Conservation (phyloP, 2,888 invertebrate genomes). For the Agonum fuliginosum region DNA sequence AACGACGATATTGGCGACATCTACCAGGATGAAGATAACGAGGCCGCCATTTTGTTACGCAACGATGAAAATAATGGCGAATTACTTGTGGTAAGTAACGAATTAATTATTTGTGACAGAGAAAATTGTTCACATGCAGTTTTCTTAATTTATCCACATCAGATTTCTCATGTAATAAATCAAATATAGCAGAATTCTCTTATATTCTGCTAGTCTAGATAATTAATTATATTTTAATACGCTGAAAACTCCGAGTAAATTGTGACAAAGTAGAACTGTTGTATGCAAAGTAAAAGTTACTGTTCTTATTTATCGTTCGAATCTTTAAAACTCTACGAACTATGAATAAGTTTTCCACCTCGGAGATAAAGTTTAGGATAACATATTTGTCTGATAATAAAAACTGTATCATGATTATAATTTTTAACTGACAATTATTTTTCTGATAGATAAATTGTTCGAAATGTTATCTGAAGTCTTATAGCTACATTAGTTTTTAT, state of each 20-base stretch:
- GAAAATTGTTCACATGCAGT: no score
- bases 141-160: not conserved
- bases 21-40: conserved; percentile 90
- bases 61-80: conserved; percentile 86
- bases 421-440: no score
- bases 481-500: no score
- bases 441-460: no score
- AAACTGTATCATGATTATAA: no score
- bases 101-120: no score
- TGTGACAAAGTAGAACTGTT: conserved; percentile 2
- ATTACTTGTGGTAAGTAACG: conserved; percentile 86
- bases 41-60: conserved; percentile 90
- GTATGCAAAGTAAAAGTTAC: conserved; percentile 2
- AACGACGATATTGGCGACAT: conserved; percentile 87
- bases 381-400: no score
- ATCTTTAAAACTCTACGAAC: not conserved
- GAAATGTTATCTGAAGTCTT: no score
- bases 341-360: no score
- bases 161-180: not conserved
- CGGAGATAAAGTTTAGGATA: no score
- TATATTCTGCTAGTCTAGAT: not conserved
- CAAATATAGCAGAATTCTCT: not conserved
- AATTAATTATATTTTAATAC: not conserved
- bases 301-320: conserved; percentile 19
- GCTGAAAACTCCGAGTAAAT: conserved; percentile 6